phyloP scores from a whole-genome alignment of 2,797 vertebrate genomes.

The Odontamblyopus rebecca region DNA sequence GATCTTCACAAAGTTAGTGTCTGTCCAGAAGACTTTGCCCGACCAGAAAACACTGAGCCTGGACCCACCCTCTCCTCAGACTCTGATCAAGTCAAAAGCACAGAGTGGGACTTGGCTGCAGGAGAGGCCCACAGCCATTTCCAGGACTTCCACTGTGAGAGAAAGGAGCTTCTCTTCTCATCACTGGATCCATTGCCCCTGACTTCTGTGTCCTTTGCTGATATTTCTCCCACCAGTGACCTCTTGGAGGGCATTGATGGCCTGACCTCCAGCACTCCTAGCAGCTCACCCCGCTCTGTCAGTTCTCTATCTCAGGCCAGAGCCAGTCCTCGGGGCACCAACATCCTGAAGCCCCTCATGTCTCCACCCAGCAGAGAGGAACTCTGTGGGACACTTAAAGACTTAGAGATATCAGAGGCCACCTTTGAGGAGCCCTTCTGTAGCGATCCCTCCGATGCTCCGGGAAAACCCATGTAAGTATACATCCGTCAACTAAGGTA shows the following conservation, averaged over 20 bases:
- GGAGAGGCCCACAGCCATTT: slow-evolving; percentile 86
- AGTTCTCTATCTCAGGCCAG: slow-evolving; percentile 90
- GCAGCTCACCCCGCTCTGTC: slow-evolving; percentile 92
- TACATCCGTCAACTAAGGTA: background rate
- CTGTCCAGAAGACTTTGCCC: slow-evolving; percentile 89
- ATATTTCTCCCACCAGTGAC: slow-evolving; percentile 85
- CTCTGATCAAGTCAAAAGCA: slow-evolving; percentile 67
- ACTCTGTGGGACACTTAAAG: slow-evolving; percentile 89
- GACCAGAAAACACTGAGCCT: slow-evolving; percentile 75
- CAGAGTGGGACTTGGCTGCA: slow-evolving; percentile 71
- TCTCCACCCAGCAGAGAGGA: slow-evolving; percentile 96
- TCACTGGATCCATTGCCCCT: slow-evolving; percentile 82
- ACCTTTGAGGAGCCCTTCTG: slow-evolving; percentile 95
- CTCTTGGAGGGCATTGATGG: slow-evolving; percentile 80
- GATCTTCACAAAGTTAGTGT: slow-evolving; percentile 47
- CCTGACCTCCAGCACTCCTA: slow-evolving; percentile 86
- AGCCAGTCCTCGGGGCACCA: slow-evolving; percentile 80
- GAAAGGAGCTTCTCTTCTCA: slow-evolving; percentile 76
- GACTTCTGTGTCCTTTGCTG: slow-evolving; percentile 83
- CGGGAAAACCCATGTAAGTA: slow-evolving; percentile 90
- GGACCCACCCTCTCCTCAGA: slow-evolving; percentile 73
- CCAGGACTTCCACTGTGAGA: slow-evolving; percentile 89
- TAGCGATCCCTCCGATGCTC: slow-evolving; percentile 93
- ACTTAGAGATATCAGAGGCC: slow-evolving; percentile 92
- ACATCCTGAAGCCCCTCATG: slow-evolving; percentile 96